A percentile compares a stretch with the other conserved stretches of the same genome.
These are phyloP conservation scores for Psilanteris sp. DNA, from an alignment of 1,140 invertebrate species.

Conservation along the genomic window DNA sequence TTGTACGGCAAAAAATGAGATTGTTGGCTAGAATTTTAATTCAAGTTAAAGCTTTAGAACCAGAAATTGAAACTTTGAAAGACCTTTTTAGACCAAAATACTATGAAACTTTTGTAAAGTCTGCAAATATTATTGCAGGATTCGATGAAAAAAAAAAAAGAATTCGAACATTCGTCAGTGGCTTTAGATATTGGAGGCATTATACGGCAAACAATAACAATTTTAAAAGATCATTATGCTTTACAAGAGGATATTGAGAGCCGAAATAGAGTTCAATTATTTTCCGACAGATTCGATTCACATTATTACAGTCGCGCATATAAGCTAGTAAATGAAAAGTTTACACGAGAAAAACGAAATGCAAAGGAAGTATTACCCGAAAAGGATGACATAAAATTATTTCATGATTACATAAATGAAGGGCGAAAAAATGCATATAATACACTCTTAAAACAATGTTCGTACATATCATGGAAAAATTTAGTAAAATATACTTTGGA, in stretches of 20 bases:
- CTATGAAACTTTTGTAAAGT: too few relatives aligned
- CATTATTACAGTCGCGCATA: not conserved
- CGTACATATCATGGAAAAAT: not conserved
- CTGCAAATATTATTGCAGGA: too few relatives aligned
- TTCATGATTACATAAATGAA: not conserved
- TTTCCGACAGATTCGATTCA: not conserved
- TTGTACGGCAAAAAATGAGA: too few relatives aligned
- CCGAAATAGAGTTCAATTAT: not conserved
- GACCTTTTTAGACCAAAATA: too few relatives aligned
- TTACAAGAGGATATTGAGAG: not conserved
- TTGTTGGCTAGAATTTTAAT: too few relatives aligned
- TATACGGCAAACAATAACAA: not conserved
- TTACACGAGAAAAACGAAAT: not conserved
- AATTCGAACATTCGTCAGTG: too few relatives aligned
- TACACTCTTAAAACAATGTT: too few relatives aligned
- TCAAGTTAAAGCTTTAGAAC: too few relatives aligned
- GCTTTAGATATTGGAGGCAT: not conserved
- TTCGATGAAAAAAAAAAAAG: too few relatives aligned
- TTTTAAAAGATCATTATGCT: not conserved
- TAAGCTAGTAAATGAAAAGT: not conserved
- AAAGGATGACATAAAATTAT: not conserved
- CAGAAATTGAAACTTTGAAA: too few relatives aligned
- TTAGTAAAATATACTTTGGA: not conserved
- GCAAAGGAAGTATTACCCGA: not conserved
- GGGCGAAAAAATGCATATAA: too few relatives aligned